phyloP scores from a whole-genome alignment of 37 sponge, comb jelly and placozoan species.

The Dysidea cf. avara region DNA sequence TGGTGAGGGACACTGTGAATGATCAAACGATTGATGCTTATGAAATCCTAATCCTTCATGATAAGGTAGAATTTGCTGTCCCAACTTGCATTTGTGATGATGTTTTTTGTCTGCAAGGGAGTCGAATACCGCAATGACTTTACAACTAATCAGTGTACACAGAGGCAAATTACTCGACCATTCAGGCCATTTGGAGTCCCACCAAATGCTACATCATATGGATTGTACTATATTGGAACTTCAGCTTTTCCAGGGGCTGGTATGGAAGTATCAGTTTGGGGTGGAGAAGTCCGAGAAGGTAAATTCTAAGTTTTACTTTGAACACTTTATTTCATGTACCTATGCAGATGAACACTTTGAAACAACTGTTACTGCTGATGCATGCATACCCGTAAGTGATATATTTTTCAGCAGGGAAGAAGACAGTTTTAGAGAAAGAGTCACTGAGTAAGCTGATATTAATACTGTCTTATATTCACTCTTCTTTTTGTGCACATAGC shows the following conservation, averaged over 20 bases:
- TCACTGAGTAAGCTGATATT: conserved; percentile 8
- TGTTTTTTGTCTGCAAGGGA: no score
- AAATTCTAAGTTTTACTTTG: no score
- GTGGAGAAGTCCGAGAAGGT: neutral
- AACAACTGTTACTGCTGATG: conserved; percentile 11
- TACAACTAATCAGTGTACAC: conserved; percentile 5
- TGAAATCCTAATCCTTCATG: no score
- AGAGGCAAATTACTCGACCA: neutral
- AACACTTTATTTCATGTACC: no score
- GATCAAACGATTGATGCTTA: no score
- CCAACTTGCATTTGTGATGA: no score
- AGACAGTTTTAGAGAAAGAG: neutral
- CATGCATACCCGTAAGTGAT: conserved; percentile 32
- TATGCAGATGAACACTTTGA: neutral
- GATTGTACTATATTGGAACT: conserved; percentile 35
- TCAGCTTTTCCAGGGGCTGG: conserved; percentile 19
- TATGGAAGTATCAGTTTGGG: conserved; percentile 22
- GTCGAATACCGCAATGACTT: conserved; percentile 6
- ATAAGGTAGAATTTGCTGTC: no score
- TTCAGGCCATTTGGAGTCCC: conserved; percentile 53
- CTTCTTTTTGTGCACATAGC: no score
- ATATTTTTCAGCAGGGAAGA: neutral
- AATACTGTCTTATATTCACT: no score
- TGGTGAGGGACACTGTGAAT: no score
- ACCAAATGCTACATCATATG: conserved; percentile 24